Evolutionary conservation across 2,888 invertebrate genomes (phyloP), one percentile per base, ranked within the genome.

Genomic region (Papilio gigon): DNA sequence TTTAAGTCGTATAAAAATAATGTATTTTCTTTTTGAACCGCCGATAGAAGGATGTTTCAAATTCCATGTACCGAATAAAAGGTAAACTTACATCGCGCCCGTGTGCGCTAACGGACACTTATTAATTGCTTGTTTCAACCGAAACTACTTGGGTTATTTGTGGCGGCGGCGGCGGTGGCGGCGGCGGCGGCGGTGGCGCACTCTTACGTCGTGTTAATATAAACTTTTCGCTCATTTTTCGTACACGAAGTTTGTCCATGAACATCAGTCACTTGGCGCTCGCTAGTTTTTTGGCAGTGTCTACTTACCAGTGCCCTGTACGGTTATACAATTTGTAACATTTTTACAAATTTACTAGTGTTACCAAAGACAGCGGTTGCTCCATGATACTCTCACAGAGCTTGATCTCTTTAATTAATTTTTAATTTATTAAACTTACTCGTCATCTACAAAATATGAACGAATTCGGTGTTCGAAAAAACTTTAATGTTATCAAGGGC

Each of bases 71-170:
- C 60, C 40, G 40, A 60, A 60, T 60, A 60, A 60, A 60, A 60
- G 27, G 30, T 56, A 56, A 40, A 22, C 50, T 53, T 27, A 53
- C 64, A 40, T n/a, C 67, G 60, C 20, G 27, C 40, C 11, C 61
- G 60, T 50, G 20, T 42, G 61, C 40, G 50, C 14, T 53, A 67
- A 61, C 67, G 22, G 67, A 67, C 67, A 60, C 50, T 37, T 67
- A 67, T 67, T 67, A 67, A 67, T 67, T 53, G 61, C 61, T 37
- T 22, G 50, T 61, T 67, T 61, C 60, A 8, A 61, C 27, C 14
- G 61, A 61, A 67, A 53, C 50, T 61, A 40, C 40, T 61, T 22
- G 9, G 42, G 50, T 67, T 67, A 67, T 67, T 67, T 67, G 61
- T 30, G 67, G 50, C 37, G 22, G 40, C 27, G 53, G 53, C 67